Conservation (phyloP, 2,797 vertebrate species). For the Arnoldichthys spilopterus region DNA sequence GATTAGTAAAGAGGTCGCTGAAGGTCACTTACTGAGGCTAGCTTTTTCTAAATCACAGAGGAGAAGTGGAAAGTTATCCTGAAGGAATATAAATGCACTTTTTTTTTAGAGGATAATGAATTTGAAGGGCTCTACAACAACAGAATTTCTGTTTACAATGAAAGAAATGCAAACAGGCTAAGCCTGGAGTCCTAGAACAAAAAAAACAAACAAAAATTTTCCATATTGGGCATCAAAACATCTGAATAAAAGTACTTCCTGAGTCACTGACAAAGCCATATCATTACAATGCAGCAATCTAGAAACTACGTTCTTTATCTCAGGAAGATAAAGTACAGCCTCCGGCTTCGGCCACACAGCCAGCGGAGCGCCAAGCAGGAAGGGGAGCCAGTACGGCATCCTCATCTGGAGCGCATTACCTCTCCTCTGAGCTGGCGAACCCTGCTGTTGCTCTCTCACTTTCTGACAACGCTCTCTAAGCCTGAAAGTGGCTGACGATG, state of each 20-base stretch:
- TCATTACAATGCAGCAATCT: conserved; percentile 4
- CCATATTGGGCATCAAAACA: neutral
- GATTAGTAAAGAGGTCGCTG: neutral
- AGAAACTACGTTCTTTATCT: conserved; percentile 10
- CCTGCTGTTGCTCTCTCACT: conserved; percentile 44
- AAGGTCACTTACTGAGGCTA: neutral
- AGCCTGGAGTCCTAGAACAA: neutral
- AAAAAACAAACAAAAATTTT: neutral
- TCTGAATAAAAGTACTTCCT: conserved; percentile 19
- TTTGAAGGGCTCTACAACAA: neutral
- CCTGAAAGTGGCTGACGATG: neutral
- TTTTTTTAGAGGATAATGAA: neutral
- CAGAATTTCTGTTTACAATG: neutral
- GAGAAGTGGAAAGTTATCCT: neutral
- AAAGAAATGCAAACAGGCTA: neutral
- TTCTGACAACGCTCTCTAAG: conserved; percentile 14
- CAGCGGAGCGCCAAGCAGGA: conserved; percentile 9
- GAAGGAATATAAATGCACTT: neutral
- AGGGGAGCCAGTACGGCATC: conserved; percentile 57
- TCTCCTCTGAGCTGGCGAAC: conserved; percentile 58
- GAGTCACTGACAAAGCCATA: neutral
- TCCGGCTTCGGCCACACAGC: conserved; percentile 28
- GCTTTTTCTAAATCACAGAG: neutral
- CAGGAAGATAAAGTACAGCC: neutral
- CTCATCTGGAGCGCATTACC: conserved; percentile 73